These are phyloP conservation scores for Oryctes rhinoceros DNA, from an alignment of 1,140 invertebrate genomes.

Conservation along the genomic window DNA sequence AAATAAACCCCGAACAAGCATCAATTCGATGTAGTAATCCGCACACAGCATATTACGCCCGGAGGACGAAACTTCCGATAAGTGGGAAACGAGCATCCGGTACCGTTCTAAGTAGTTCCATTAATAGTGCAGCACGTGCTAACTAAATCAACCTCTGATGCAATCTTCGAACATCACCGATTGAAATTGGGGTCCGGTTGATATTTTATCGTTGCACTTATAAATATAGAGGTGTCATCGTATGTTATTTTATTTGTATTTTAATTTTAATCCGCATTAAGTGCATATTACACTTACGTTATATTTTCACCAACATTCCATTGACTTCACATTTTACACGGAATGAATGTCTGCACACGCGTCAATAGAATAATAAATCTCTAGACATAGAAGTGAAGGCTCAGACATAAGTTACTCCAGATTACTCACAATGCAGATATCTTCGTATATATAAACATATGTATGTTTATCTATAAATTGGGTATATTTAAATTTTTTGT, in stretches of 20 bases:
- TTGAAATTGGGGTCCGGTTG: neutral
- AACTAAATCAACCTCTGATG: neutral
- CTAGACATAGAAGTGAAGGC: neutral
- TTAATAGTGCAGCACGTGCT: slow-evolving; percentile 17
- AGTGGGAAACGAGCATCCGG: slow-evolving; percentile 15
- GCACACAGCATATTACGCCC: neutral
- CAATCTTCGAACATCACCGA: neutral
- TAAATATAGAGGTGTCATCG: no score
- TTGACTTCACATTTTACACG: slow-evolving; percentile 14
- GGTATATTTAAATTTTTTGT: neutral
- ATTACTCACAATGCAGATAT: slow-evolving; percentile 14
- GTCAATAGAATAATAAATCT: slow-evolving; percentile 20
- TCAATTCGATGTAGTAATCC: slow-evolving; percentile 34
- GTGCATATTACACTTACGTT: neutral
- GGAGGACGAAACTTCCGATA: neutral
- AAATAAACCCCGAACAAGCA: slow-evolving; percentile 34
- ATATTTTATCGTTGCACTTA: no score
- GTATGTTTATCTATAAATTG: neutral
- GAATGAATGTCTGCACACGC: slow-evolving; percentile 9
- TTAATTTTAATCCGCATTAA: no score
- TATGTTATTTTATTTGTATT: no score
- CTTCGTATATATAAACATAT: neutral
- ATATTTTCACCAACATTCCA: neutral
- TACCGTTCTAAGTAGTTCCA: slow-evolving; percentile 23
- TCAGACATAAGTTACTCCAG: neutral